Evolutionary conservation across 2,797 vertebrate genomes (phyloP), one percentile per base, ranked within the genome.

Genomic region (Ctenochaetus hawaiiensis): DNA sequence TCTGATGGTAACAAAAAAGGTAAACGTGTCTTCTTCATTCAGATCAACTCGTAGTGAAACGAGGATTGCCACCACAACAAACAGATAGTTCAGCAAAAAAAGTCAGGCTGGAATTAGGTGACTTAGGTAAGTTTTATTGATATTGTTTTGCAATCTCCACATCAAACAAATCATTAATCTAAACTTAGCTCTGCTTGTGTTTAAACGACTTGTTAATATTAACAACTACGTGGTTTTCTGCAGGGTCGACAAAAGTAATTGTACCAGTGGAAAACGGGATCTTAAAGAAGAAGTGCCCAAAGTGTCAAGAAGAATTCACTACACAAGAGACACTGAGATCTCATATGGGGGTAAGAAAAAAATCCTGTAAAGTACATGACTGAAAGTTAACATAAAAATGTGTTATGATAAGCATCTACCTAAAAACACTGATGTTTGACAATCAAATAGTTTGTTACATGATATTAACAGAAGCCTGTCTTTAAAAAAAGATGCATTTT

Each of bases 291-390:
- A 97, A 96, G 77, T 99, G 98, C 92, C 96, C 96, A 4, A 96
- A 96, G 70, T 99, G 98, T 93, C 95, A 95, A 77, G 95, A 96
- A 90, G 95, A 96, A 72, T 97, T 99, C 82, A 92, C 93, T 74
- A 93, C 96, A 84, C 91, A 95, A 76, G 97, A 97, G 75, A 92
- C 94, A 39, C 90, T 98, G 72, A 97, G 95, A 92, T 94, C 87
- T 86, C 98, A 99, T 67, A 95, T 97, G 94, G 94, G 87, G 95
- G 98, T 99, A 93, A 95, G 94, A 80, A 44, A 59, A 71, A 39
- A 26, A n/a, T 23, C 5, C 45, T n/a, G 12, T 54, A 9, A 1
- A n/a, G 8, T 62, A 4, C 16, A 18, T 7, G 8, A 61, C 26
- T 39, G 5, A 26, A 62, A 54, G 41, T 59, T 11, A 20, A 23